Evolutionary conservation across 92 coral and sea anemone genomes (phyloP), one percentile per base, ranked within the genome.

Genomic region (Zoanthus sociatus): DNA sequence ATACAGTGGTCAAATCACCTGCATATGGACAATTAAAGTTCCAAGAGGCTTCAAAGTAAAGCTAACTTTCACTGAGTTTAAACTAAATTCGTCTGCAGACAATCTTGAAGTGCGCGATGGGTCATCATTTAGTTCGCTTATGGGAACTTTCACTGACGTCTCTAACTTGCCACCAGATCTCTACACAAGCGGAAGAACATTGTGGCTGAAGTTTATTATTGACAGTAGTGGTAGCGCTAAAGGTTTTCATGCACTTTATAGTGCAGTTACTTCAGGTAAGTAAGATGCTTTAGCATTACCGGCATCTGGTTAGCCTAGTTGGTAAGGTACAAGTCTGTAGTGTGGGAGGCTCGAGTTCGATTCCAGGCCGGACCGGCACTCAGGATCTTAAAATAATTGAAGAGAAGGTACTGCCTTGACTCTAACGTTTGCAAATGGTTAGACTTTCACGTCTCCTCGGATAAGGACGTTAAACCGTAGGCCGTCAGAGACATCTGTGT

Each of bases 261-360:
- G 42, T 60, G 84, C 84, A 78, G 84, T 78, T 61, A 42, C 17
- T 1, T 53, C 84, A 78, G 84, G 84, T 78, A 26, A 16, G 84
- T 78, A 78, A 20, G 42, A 30, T n/a, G 4, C 11, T 67, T 73
- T 26, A 5, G 8, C 32, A 0, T 44, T 18, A 26, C 26, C 26
- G 26, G 26, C 26, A 26, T 26, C 26, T 26, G 26, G 26, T 26
- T 26, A 26, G 26, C 26, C 26, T 26, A 26, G 26, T 26, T 26
- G 26, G 26, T 26, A 26, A 26, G 26, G 26, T 26, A 26, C 26
- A 26, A 9, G 58, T 8, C 13, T 53, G 58, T 53, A 0, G 26
- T 26, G 26, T 26, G 26, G 26, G 26, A 26, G 26, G 26, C 26
- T 26, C 26, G 26, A 26, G 26, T 26, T 26, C 26, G 26, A 26